phyloP scores from a whole-genome alignment of 2,888 invertebrate genomes.

The Drosophila atripex region DNA sequence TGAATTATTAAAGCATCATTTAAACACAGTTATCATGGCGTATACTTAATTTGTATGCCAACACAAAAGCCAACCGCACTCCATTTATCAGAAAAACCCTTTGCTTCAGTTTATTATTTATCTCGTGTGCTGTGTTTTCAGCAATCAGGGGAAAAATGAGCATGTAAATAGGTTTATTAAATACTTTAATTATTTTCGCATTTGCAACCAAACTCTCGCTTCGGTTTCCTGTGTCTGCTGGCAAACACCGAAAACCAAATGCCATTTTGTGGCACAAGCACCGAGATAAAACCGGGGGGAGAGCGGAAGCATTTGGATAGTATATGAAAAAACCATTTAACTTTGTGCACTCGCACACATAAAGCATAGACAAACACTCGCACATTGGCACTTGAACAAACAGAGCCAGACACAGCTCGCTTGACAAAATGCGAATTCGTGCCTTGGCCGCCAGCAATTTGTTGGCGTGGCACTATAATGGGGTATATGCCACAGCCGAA shows the following conservation, averaged over 20 bases:
- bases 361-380: constrained; percentile 27
- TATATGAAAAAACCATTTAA: constrained; percentile 49
- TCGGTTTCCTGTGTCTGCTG: not conserved
- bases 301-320: constrained; percentile 7
- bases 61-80: not conserved
- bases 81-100: not conserved
- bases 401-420: constrained; percentile 9
- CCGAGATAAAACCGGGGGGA: not conserved
- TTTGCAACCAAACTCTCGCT: constrained; percentile 4
- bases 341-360: constrained; percentile 40
- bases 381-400: constrained; percentile 1
- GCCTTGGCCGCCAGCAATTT: constrained; percentile 21
- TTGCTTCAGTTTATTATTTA: not conserved
- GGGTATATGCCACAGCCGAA: constrained; percentile 1
- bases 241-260: constrained; percentile 18
- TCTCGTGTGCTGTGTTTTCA: not conserved
- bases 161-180: constrained; percentile 11
- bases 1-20: not conserved
- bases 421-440: constrained; percentile 28
- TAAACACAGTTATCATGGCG: not conserved
- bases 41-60: not conserved
- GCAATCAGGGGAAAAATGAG: not conserved
- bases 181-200: constrained; percentile 15
- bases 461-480: not conserved
- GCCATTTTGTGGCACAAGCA: constrained; percentile 6